Evolutionary conservation across 2,797 vertebrate genomes (phyloP), one percentile per base, ranked within the genome.

Genomic region (Acipenser oxyrinchus): DNA sequence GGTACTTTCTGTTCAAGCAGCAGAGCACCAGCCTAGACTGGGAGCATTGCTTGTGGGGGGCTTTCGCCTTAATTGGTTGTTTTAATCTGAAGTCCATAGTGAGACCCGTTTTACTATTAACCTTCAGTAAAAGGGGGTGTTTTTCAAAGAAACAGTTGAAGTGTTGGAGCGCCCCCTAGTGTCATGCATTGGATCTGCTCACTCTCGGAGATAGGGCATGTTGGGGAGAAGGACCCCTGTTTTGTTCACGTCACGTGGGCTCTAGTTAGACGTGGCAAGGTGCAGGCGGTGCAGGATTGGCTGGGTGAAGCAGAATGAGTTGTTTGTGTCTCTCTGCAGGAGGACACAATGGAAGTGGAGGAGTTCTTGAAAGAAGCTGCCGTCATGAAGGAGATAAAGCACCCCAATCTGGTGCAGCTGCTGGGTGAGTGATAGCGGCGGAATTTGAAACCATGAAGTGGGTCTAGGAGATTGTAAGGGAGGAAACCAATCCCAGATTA

Each of bases 321-420:
- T 70, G 49, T 68, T 50, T 61, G 13, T 7, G 9, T 1, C 62
- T 66, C 77, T 72, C 52, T 78, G 57, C 80, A 99, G 97, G 97
- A 99, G 81, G 97, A 99, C 76, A 99, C 96, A 0, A 99, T 99
- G 97, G 95, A 98, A 80, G 96, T 99, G 73, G 97, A 99, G 75
- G 97, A 99, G 85, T 99, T 99, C 83, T 80, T 99, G 63, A 99
- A 98, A 74, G 97, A 99, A 83, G 95, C 96, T 0, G 91, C 95
- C 2, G 96, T 99, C 53, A 99, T 99, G 96, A 99, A 99, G 74
- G 97, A 99, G 82, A 95, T 99, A 82, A 99, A 99, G 81, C 97
- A 99, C 76, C 97, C 97, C 0, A 99, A 99, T 74, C 85, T 99
- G 78, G 96, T 99, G 49, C 97, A 99, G 68, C 86, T 99, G 63